Conservation (phyloP, 2,797 vertebrate species). For the Apodemus agrarius region DNA sequence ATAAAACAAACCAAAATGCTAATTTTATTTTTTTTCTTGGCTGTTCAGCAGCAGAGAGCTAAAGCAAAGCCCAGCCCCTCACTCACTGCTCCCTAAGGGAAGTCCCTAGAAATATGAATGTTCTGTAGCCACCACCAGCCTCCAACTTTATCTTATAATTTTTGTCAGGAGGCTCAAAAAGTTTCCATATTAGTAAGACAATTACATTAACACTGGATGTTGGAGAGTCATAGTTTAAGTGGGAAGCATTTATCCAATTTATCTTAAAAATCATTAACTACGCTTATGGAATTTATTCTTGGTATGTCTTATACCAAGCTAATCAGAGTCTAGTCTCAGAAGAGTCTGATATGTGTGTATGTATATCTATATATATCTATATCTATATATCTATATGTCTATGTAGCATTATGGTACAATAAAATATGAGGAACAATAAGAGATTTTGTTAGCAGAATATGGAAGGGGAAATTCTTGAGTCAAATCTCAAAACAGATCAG, state of each 20-base stretch:
- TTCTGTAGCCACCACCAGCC: background rate
- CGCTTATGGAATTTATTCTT: background rate
- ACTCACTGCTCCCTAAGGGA: background rate
- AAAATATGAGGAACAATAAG: background rate
- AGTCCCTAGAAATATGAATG: background rate
- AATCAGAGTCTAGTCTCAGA: background rate
- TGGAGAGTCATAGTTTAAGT: background rate
- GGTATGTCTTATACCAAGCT: background rate
- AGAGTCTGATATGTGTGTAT: background rate
- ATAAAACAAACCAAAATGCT: background rate
- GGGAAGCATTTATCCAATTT: background rate
- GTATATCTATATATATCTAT: background rate
- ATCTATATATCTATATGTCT: background rate
- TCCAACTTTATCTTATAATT: background rate
- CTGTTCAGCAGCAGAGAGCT: background rate
- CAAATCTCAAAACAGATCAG: background rate
- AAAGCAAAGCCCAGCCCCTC: background rate
- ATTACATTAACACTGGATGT: constrained; percentile 5
- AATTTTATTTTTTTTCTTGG: background rate
- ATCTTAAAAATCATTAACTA: constrained; percentile 2
- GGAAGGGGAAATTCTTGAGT: background rate
- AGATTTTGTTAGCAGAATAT: background rate
- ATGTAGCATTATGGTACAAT: background rate
- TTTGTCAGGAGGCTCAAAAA: constrained; percentile 28
- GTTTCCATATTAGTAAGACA: constrained; percentile 8